Evolutionary conservation across 2,797 vertebrate genomes (phyloP).

Genomic region (Trichosurus vulpecula): DNA sequence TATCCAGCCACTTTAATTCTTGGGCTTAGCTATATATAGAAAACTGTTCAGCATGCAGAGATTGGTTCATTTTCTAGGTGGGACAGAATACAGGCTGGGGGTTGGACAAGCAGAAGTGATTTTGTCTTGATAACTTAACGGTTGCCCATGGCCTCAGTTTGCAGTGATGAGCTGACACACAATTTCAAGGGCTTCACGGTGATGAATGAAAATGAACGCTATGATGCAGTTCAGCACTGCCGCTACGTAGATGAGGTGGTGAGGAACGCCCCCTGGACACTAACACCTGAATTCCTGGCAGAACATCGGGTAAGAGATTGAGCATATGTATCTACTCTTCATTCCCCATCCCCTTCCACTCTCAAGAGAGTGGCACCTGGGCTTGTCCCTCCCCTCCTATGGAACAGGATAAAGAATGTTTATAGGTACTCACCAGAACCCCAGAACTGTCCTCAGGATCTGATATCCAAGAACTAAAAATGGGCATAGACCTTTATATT

Average conservation of each 20-base stretch:
- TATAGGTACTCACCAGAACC: not conserved
- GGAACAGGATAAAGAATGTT: not conserved
- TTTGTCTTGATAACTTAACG: not conserved
- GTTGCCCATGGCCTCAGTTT: slow-evolving; percentile 87
- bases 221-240: slow-evolving; percentile 95
- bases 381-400: not conserved
- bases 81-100: slow-evolving; percentile 18
- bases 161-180: slow-evolving; percentile 97
- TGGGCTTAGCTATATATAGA: slow-evolving; percentile 5
- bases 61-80: slow-evolving; percentile 4
- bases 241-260: slow-evolving; percentile 98
- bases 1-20: not conserved
- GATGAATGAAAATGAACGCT: slow-evolving; percentile 97
- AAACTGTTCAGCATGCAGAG: not conserved
- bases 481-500: slow-evolving; percentile 16
- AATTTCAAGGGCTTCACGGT: slow-evolving; percentile 98
- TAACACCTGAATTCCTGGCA: slow-evolving; percentile 93
- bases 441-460: not conserved
- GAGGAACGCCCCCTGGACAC: slow-evolving; percentile 95
- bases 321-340: not conserved
- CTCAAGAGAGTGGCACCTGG: not conserved
- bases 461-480: slow-evolving; percentile 40
- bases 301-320: slow-evolving; percentile 90
- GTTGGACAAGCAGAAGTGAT: not conserved
- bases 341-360: not conserved